These are phyloP conservation scores for Oriolus oriolus DNA, from an alignment of 2,113 vertebrate genomes.

Conservation along the genomic window DNA sequence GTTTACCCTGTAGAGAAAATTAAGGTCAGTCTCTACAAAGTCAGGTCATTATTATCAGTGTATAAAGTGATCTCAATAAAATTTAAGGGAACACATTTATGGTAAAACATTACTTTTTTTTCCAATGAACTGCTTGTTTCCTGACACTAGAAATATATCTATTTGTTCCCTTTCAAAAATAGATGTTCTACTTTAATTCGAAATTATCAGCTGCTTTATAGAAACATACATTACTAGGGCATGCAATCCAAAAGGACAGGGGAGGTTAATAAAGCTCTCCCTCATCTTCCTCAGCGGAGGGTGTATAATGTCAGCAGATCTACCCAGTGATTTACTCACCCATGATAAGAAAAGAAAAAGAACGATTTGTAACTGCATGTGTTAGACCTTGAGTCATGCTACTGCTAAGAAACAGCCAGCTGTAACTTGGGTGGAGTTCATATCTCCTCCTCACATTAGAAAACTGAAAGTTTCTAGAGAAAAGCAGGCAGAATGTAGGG, in stretches of 20 bases:
- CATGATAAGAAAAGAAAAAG: constrained; percentile 11
- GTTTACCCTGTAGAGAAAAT: background rate
- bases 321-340: background rate
- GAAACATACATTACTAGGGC: background rate
- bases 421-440: background rate
- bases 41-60: background rate
- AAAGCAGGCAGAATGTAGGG: background rate
- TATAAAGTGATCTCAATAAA: background rate
- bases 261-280: background rate
- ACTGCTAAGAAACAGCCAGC: background rate
- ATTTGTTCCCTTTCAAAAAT: background rate
- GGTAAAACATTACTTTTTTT: background rate
- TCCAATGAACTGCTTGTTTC: background rate
- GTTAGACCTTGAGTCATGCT: background rate
- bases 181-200: background rate
- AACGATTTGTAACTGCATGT: background rate
- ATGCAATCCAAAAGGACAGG: background rate
- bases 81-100: background rate
- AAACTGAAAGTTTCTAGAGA: background rate
- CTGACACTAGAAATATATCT: background rate
- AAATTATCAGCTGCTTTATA: background rate
- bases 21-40: background rate
- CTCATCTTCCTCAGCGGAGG: background rate
- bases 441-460: background rate
- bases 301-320: background rate